Evolutionary conservation across 2,113 vertebrate genomes (phyloP), one percentile per base, ranked within the genome.

Genomic region (Embiotoca jacksoni): DNA sequence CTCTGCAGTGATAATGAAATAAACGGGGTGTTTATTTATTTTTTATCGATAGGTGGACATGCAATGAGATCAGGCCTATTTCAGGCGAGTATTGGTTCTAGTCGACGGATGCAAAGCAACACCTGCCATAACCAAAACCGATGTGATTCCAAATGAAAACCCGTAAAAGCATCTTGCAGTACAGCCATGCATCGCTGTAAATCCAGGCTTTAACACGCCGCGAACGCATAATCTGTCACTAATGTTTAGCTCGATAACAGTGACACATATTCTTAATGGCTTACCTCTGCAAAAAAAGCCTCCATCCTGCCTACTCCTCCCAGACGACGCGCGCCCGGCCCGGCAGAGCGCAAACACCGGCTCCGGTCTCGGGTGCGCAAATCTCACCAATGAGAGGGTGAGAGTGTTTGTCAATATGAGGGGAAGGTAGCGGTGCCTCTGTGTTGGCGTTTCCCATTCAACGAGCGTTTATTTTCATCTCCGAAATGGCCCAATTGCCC

Each of bases 201-300:
- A 61, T 7, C 33, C 37, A 16, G 16, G 3, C 80, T 44, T 46
- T 10, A 52, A 73, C 62, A 41, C 11, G 1, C 33, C 15, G n/a
- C 0, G 4, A 55, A 37, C 0, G 33, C 44, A 15, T 33, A 11
- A 70, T 37, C 49, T 79, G 66, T 8, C 64, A 46, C 55, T 30
- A 5, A 53, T 62, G 73, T 72, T 76, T 6, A 39, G 16, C 30
- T 52, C 47, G 7, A 6, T 61, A 33, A 53, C 37, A 30, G 32
- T 67, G 81, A 79, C 77, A 86, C 78, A 80, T 1, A 78, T 54
- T 58, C 37, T 74, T 37, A 59, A 15, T 36, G 56, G 52, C 90
- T 93, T 85, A 95, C 94, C 94, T 94, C 94, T 49, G 84, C 46
- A 37, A 95, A 95, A 85, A 95, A 95, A 49, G 82, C 91, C 64